phyloP scores from a whole-genome alignment of 2,888 invertebrate species.

The Gymnoscelis rufifasciata region DNA sequence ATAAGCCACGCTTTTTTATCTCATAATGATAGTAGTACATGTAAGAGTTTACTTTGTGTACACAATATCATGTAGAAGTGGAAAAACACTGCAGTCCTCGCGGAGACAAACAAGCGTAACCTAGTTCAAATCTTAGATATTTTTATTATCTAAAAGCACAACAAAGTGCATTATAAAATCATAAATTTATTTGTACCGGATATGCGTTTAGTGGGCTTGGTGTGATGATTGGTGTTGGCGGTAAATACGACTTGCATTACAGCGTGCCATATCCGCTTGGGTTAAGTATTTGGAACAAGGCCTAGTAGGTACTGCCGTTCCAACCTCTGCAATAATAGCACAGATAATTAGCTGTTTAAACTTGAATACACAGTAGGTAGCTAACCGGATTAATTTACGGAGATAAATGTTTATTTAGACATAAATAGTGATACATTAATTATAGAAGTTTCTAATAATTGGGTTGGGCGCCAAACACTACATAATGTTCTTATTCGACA shows the following conservation, averaged over 20 bases:
- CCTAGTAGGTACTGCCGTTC: conserved; percentile 24
- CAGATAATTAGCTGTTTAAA: not conserved
- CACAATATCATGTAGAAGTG: conserved; percentile 13
- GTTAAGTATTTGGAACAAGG: conserved; percentile 42
- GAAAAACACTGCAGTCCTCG: conserved; percentile 15
- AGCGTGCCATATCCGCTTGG: conserved; percentile 41
- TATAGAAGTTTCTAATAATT: no score
- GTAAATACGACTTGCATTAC: conserved; percentile 30
- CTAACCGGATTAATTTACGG: no score
- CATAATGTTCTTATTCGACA: no score
- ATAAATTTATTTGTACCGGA: conserved; percentile 3
- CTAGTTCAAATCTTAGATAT: conserved; percentile 10
- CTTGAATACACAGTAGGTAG: not conserved
- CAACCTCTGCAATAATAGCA: conserved; percentile 11
- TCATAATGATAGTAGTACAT: conserved; percentile 6
- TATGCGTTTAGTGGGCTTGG: conserved; percentile 1
- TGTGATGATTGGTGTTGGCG: conserved; percentile 8
- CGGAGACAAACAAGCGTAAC: conserved; percentile 14
- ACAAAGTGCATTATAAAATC: not conserved
- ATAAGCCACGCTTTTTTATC: conserved; percentile 1
- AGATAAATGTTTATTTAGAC: no score
- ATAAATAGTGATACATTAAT: no score
- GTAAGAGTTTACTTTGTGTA: conserved; percentile 5
- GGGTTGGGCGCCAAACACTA: no score
- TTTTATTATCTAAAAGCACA: not conserved